phyloP scores from a whole-genome alignment of 1,140 invertebrate genomes.

The Mactra quadrangularis region DNA sequence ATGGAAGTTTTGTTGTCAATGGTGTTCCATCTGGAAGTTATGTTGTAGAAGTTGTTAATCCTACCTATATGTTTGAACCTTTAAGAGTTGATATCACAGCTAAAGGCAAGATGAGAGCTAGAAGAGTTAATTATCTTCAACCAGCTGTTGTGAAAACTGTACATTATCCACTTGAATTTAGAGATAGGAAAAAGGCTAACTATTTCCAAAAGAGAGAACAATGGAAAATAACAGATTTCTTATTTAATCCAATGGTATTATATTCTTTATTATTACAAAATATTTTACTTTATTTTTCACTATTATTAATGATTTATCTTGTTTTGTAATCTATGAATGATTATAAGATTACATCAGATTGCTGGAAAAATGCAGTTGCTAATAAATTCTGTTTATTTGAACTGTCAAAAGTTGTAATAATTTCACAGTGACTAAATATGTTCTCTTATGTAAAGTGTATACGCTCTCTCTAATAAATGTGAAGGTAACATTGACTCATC shows the following conservation, averaged over 20 bases:
- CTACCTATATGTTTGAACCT: slow-evolving; percentile 90
- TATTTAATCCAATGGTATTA: slow-evolving; percentile 95
- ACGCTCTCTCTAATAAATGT: too few relatives aligned
- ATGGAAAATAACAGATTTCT: slow-evolving; percentile 96
- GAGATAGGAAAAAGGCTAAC: slow-evolving; percentile 90
- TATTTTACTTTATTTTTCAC: slow-evolving; percentile 79
- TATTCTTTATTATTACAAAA: neutral
- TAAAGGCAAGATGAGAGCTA: slow-evolving; percentile 95
- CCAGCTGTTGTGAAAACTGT: slow-evolving; percentile 89
- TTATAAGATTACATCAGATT: too few relatives aligned
- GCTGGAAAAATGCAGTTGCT: too few relatives aligned
- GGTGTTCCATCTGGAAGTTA: slow-evolving; percentile 97
- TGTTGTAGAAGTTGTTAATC: slow-evolving; percentile 95
- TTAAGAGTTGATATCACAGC: slow-evolving; percentile 81
- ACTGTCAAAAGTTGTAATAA: too few relatives aligned
- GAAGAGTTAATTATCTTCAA: slow-evolving; percentile 97
- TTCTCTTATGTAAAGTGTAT: too few relatives aligned
- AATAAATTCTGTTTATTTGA: too few relatives aligned
- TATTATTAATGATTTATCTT: slow-evolving; percentile 98
- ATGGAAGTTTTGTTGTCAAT: slow-evolving; percentile 96
- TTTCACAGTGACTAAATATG: too few relatives aligned
- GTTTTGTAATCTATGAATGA: slow-evolving; percentile 94
- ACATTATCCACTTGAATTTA: slow-evolving; percentile 95
- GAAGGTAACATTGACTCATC: too few relatives aligned
- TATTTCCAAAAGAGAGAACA: slow-evolving; percentile 97